Percentiles rank a stretch among this genome's conserved stretches.
phyloP scores from a whole-genome alignment of 2,888 invertebrate species.

The Pelosia muscerda region DNA sequence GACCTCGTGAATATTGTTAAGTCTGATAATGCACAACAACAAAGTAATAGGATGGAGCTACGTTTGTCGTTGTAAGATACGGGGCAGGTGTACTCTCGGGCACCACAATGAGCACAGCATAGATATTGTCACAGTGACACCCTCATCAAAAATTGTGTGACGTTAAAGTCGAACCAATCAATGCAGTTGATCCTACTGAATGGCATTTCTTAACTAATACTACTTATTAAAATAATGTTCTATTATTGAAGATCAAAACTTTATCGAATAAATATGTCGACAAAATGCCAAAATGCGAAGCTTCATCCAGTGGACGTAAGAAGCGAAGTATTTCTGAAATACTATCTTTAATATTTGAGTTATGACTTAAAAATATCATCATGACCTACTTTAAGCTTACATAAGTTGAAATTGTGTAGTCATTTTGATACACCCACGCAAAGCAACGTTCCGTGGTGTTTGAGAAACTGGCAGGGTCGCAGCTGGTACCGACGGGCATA shows the following conservation, averaged over 20 bases:
- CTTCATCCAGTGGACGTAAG: no score
- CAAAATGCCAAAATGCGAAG: no score
- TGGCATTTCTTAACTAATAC: no score
- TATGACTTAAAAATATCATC: not conserved
- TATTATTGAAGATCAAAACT: not conserved
- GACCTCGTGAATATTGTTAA: not conserved
- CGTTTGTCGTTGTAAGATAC: not conserved
- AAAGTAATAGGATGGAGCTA: not conserved
- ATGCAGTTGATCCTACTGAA: no score
- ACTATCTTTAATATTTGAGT: not conserved
- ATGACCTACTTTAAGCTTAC: not conserved
- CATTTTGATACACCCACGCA: conserved; percentile 10
- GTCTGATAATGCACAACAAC: no score
- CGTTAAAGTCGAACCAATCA: no score
- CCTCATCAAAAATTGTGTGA: no score
- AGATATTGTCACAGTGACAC: no score
- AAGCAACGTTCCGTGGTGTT: conserved; percentile 4
- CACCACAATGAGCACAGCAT: not conserved
- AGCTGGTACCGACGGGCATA: not conserved
- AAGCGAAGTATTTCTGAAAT: no score
- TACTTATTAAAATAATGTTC: not conserved
- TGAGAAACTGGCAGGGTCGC: conserved; percentile 7
- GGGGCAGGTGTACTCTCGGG: no score
- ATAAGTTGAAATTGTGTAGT: conserved; percentile 4
- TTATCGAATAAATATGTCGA: no score